phyloP scores from a whole-genome alignment of 2,888 invertebrate genomes.

The Cacoxenus indagator region DNA sequence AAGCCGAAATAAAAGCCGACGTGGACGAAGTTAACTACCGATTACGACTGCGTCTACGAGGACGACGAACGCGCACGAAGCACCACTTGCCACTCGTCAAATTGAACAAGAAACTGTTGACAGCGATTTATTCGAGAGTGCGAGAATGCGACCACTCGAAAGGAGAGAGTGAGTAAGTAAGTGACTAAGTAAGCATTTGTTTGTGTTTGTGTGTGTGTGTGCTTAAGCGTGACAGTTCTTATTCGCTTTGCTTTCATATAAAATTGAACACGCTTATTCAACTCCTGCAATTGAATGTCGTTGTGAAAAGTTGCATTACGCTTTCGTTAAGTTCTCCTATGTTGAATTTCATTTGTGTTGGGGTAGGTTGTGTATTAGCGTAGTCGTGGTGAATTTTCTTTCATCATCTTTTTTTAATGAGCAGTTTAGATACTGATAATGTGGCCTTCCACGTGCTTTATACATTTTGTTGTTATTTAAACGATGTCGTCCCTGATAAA shows the following conservation, averaged over 20 bases:
- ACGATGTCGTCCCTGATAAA: too few relatives aligned
- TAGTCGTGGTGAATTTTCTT: neutral
- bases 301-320: neutral
- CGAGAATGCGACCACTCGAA: neutral
- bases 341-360: neutral
- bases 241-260: too few relatives aligned
- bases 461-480: too few relatives aligned
- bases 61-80: neutral
- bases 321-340: neutral
- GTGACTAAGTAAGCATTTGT: neutral
- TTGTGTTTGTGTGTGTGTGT: neutral
- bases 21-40: neutral
- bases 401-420: too few relatives aligned
- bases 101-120: neutral
- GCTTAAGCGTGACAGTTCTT: neutral
- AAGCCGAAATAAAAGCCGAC: constrained; percentile 27
- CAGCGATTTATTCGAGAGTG: neutral
- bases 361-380: neutral
- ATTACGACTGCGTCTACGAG: neutral
- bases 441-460: too few relatives aligned
- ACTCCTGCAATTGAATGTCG: neutral
- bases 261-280: too few relatives aligned
- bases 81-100: neutral
- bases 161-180: neutral
- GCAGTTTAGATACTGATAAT: too few relatives aligned